A percentile compares a stretch with the other conserved stretches of the same genome.
phyloP scores from a whole-genome alignment of 2,113 vertebrate genomes.

The Esox niger region DNA sequence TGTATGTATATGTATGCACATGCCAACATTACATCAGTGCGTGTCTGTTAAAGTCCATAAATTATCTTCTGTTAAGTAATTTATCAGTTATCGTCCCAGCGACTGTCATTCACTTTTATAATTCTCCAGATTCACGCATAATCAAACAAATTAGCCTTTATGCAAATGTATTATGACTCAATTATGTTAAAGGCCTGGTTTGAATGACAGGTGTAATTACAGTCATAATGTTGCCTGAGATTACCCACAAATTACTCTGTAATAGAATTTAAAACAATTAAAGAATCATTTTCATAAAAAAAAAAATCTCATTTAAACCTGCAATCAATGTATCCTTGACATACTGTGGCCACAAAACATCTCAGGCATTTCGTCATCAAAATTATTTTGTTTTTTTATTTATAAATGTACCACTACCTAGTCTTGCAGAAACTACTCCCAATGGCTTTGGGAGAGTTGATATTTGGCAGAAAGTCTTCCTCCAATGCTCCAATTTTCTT shows the following conservation, averaged over 20 bases:
- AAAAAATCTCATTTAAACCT: no score
- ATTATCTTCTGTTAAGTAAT: slow-evolving; percentile 43
- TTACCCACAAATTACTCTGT: slow-evolving; percentile 48
- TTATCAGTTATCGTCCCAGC: slow-evolving; percentile 51
- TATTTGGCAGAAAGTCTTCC: no score
- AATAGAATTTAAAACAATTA: slow-evolving; percentile 54
- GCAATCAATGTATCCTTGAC: no score
- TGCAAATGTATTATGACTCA: slow-evolving; percentile 61
- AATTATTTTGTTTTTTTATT: no score
- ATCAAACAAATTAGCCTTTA: slow-evolving; percentile 67
- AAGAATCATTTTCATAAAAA: no score
- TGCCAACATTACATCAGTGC: background rate
- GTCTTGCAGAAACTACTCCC: no score
- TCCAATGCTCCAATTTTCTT: no score
- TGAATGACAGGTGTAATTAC: slow-evolving; percentile 61
- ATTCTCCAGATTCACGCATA: slow-evolving; percentile 54
- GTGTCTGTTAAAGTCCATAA: slow-evolving; percentile 32
- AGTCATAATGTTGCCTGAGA: slow-evolving; percentile 51
- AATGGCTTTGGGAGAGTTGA: no score
- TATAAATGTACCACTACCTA: no score
- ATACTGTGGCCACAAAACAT: no score
- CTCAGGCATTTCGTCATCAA: no score
- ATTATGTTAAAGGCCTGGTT: slow-evolving; percentile 53
- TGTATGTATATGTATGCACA: background rate
- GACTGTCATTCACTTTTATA: slow-evolving; percentile 43